phyloP scores from a whole-genome alignment of 2,113 vertebrate species.

The Pithys albifrons region DNA sequence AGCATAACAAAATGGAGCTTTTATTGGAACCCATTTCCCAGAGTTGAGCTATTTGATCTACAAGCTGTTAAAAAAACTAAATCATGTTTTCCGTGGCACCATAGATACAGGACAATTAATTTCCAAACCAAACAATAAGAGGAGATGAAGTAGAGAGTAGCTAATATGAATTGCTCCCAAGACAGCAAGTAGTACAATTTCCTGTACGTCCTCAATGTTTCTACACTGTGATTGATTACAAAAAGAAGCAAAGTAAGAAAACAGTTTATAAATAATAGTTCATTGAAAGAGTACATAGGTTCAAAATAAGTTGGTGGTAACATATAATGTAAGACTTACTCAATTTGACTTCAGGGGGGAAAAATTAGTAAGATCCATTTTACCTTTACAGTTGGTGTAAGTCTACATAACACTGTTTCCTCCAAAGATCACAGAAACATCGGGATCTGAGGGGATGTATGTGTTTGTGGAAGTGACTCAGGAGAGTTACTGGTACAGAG shows the following conservation, averaged over 20 bases:
- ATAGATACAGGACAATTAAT: not conserved
- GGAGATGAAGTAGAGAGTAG: not conserved
- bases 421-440: not conserved
- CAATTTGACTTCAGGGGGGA: fast-evolving
- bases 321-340: not conserved
- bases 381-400: not conserved
- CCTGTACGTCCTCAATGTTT: not conserved
- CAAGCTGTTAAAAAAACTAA: not conserved
- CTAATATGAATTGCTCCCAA: not conserved
- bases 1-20: not conserved
- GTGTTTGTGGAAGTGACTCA: not conserved
- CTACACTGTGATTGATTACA: not conserved
- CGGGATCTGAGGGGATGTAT: not conserved
- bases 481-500: not conserved
- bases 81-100: not conserved
- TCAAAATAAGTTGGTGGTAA: not conserved
- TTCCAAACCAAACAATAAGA: not conserved
- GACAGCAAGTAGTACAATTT: not conserved
- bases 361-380: not conserved
- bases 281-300: not conserved
- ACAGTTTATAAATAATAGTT: not conserved
- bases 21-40: conserved; percentile 10
- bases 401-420: fast-evolving
- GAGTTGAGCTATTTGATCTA: not conserved
- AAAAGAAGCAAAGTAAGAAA: not conserved